These are phyloP conservation scores for Gymnoscopelus microlampas DNA, from an alignment of 2,797 vertebrate species.

Conservation along the genomic window DNA sequence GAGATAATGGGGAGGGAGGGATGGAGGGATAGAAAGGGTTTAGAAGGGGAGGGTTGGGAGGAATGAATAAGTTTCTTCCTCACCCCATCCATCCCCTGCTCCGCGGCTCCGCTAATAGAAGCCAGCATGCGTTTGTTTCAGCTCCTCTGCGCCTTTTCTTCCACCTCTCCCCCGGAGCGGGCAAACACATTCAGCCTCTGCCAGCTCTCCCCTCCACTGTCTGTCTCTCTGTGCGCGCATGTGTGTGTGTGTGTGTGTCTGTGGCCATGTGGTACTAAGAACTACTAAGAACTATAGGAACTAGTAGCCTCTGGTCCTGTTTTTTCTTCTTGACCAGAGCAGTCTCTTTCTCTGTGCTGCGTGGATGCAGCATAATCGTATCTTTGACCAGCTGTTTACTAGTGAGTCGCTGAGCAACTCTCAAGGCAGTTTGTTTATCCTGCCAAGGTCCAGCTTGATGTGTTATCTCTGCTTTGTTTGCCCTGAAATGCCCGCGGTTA, in stretches of 20 bases:
- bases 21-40: conserved; percentile 49
- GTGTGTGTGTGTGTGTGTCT: conserved; percentile 16
- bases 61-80: conserved; percentile 71
- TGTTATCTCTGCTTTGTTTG: conserved; percentile 37
- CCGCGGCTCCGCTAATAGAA: conserved; percentile 79
- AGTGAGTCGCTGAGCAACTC: conserved; percentile 16
- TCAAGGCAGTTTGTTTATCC: conserved; percentile 53
- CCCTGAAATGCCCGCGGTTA: conserved; percentile 33
- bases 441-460: conserved; percentile 38
- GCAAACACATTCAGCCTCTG: conserved; percentile 72
- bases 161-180: conserved; percentile 68
- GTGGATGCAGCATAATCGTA: conserved; percentile 37
- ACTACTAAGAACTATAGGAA: too few species aligned
- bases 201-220: conserved; percentile 56
- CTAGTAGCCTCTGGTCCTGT: conserved; percentile 60
- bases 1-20: conserved; percentile 79
- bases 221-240: not conserved
- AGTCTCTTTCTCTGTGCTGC: not conserved
- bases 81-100: conserved; percentile 63
- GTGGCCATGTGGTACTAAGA: conserved; percentile 58
- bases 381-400: conserved; percentile 27
- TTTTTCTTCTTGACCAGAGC: conserved; percentile 49
- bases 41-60: conserved; percentile 26
- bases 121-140: conserved; percentile 81
- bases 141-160: conserved; percentile 76